These are phyloP conservation scores for Acropternis orthonyx DNA, from an alignment of 2,797 vertebrate genomes.

Conservation along the genomic window DNA sequence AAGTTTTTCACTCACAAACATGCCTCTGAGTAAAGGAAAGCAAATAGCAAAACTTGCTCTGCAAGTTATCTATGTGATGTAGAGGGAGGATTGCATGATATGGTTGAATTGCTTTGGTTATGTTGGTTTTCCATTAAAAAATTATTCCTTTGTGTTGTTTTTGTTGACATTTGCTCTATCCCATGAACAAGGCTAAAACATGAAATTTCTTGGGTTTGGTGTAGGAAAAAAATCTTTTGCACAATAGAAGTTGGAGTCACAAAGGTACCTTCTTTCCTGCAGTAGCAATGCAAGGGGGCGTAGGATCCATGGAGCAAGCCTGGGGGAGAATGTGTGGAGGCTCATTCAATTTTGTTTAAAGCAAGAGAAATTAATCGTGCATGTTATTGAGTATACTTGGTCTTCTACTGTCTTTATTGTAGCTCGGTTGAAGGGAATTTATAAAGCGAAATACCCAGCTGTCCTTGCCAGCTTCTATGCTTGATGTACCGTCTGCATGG, in stretches of 20 bases:
- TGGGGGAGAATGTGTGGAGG: neutral
- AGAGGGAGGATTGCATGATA: neutral
- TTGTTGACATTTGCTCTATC: neutral
- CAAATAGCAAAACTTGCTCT: neutral
- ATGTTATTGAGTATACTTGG: neutral
- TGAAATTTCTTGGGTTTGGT: neutral
- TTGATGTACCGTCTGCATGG: neutral
- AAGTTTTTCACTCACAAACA: neutral
- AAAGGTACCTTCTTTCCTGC: neutral
- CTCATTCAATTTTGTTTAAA: neutral
- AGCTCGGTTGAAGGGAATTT: neutral
- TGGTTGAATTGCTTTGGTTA: neutral
- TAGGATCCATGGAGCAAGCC: neutral
- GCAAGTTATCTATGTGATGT: neutral
- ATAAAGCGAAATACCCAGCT: neutral
- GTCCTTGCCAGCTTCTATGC: neutral
- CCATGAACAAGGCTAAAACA: neutral
- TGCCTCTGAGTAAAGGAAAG: neutral
- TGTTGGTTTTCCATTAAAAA: neutral
- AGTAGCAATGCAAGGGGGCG: neutral
- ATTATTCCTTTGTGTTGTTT: neutral
- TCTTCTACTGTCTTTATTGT: neutral
- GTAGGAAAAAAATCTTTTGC: neutral
- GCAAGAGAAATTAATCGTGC: neutral
- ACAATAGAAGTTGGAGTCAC: neutral